Evolutionary conservation across 2,888 invertebrate genomes (phyloP).

Genomic region (Xanthia togata): DNA sequence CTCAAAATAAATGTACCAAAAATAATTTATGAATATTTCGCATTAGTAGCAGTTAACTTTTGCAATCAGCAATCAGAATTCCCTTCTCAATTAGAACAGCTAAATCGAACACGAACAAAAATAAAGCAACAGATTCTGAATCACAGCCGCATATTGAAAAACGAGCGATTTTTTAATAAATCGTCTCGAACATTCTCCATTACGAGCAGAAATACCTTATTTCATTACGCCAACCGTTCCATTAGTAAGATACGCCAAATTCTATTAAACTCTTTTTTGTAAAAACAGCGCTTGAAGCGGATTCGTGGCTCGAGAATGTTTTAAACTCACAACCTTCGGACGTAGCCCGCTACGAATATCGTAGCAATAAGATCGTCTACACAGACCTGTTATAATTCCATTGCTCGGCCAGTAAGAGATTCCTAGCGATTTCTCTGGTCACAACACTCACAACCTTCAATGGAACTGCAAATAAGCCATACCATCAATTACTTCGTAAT

Average conservation of each 20-base stretch:
- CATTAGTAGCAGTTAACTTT: slow-evolving; percentile 34
- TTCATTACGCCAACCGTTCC: slow-evolving; percentile 87
- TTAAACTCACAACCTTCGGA: slow-evolving; percentile 50
- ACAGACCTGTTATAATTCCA: slow-evolving; percentile 9
- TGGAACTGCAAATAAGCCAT: slow-evolving; percentile 6
- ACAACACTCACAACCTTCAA: slow-evolving; percentile 1
- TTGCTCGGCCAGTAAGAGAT: slow-evolving; percentile 13
- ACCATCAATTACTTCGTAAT: slow-evolving; percentile 7
- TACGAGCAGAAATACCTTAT: slow-evolving; percentile 86
- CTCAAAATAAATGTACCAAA: slow-evolving; percentile 18
- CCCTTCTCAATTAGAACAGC: slow-evolving; percentile 47
- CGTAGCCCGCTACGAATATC: slow-evolving; percentile 27
- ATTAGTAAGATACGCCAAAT: slow-evolving; percentile 89
- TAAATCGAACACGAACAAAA: slow-evolving; percentile 58
- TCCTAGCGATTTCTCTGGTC: not conserved
- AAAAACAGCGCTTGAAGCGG: slow-evolving; percentile 78
- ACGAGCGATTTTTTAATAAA: slow-evolving; percentile 84
- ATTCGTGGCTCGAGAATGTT: slow-evolving; percentile 64
- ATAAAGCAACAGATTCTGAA: slow-evolving; percentile 61
- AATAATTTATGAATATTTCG: slow-evolving; percentile 21
- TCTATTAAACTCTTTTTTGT: slow-evolving; percentile 85
- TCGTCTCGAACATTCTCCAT: slow-evolving; percentile 81
- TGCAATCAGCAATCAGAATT: slow-evolving; percentile 48
- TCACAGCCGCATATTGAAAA: slow-evolving; percentile 82
- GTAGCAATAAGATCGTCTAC: not conserved